A percentile compares a stretch with the other conserved stretches of the same genome.
phyloP scores from a whole-genome alignment of 1,140 invertebrate genomes.

The Archivesica marissinica region DNA sequence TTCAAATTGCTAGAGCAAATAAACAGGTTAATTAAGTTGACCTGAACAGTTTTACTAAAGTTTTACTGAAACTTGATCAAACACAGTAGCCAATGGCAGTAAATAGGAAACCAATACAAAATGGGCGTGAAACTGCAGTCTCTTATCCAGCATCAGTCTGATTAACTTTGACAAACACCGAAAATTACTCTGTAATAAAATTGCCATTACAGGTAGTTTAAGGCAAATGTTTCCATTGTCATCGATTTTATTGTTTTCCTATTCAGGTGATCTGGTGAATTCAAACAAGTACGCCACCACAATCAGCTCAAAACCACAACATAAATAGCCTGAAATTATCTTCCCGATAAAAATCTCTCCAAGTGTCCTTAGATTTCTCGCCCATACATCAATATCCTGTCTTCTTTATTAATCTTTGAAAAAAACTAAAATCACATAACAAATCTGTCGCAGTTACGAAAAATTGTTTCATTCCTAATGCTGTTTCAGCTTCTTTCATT shows the following conservation, averaged over 20 bases:
- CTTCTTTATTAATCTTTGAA: neutral
- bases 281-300: neutral
- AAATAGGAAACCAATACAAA: constrained; percentile 9
- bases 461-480: neutral
- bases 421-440: too few species aligned
- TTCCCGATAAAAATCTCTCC: neutral
- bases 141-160: neutral
- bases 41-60: neutral
- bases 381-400: neutral
- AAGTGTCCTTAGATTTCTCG: too few species aligned
- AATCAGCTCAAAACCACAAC: neutral
- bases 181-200: constrained; percentile 16
- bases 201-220: constrained; percentile 9
- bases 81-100: neutral
- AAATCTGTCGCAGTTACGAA: neutral
- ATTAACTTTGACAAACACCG: constrained; percentile 8
- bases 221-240: constrained; percentile 20
- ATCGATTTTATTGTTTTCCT: constrained; percentile 4
- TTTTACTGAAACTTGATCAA: neutral
- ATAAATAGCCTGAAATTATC: neutral
- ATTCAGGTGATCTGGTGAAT: neutral
- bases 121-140: neutral
- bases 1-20: too few species aligned
- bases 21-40: constrained; percentile 19
- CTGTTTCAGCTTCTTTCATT: constrained; percentile 14